Evolutionary conservation across 2,113 vertebrate species (phyloP), one percentile per base, ranked within the genome.

Genomic region (Parotia lawesii): DNA sequence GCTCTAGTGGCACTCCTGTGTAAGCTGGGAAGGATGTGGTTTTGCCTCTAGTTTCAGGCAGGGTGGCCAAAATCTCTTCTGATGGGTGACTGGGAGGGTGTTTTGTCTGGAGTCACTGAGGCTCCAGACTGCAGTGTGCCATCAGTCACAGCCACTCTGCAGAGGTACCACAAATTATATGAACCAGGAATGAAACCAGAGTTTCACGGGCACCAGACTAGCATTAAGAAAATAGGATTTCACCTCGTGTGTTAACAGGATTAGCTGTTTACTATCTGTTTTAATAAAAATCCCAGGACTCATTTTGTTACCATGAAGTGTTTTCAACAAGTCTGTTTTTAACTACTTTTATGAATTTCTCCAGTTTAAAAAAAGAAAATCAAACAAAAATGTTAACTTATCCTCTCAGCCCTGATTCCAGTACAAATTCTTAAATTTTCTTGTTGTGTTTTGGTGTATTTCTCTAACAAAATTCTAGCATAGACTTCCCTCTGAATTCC

Each of bases 241-340:
- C 57, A 76, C 23, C 73, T 44, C 1, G 0, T 29, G 24, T 56
- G 15, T 58, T 80, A 66, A 76, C 4, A 54, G 37, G 71, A 90
- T 93, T 60, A 85, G 56, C 20, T 48, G 15, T 25, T 23, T 57
- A 21, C 53, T 65, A 38, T 40, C 48, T 79, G 27, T 89, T 87
- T 74, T 60, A 81, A 65, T 42, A 56, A 86, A 88, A 88, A 84
- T 27, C 31, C 5, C 14, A 40, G 23, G 51, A 44, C 22, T 80
- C 0, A 0, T 77, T 54, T 54, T 83, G 16, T 51, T 57, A 83
- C 33, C 35, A 22, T 17, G 9, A 79, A 38, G 20, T 28, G 25
- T 60, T 93, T 91, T 73, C 86, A 85, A 21, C 28, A 76, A 57
- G 29, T 66, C 25, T 73, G 10, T 50, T 94, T 90, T 80, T 5